Evolutionary conservation across 2,888 invertebrate genomes (phyloP).

Genomic region (Dolichomitus sp.): DNA sequence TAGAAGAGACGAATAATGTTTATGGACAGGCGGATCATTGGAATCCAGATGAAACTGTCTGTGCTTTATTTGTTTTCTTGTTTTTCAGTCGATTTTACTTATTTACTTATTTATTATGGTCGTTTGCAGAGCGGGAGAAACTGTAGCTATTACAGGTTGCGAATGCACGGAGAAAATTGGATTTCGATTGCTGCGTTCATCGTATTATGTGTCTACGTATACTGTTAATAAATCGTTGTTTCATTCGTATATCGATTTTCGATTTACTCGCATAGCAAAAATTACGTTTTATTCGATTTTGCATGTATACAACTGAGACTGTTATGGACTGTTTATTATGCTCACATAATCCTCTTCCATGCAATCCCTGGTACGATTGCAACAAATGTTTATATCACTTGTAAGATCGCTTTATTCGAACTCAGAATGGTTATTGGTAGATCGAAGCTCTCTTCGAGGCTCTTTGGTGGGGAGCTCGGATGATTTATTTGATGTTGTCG

Average conservation of each 20-base stretch:
- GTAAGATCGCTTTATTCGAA: too few relatives aligned
- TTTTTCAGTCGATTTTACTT: slow-evolving; percentile 9
- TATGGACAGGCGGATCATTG: slow-evolving; percentile 22
- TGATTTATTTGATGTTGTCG: too few relatives aligned
- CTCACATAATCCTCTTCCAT: neutral
- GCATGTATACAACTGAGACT: neutral
- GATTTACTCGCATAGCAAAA: neutral
- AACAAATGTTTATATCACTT: neutral
- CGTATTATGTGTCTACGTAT: slow-evolving; percentile 35
- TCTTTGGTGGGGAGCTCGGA: too few relatives aligned
- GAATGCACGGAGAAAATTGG: slow-evolving; percentile 1
- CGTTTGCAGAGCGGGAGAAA: neutral
- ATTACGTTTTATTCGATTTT: neutral
- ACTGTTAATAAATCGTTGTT: slow-evolving; percentile 53
- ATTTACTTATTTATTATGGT: slow-evolving; percentile 6
- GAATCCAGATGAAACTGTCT: slow-evolving; percentile 24
- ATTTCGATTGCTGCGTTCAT: neutral
- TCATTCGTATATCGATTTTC: slow-evolving; percentile 10
- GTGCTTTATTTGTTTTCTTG: slow-evolving; percentile 1
- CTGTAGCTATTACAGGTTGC: neutral
- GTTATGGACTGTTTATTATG: neutral
- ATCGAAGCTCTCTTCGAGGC: too few relatives aligned
- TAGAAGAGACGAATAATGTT: slow-evolving; percentile 22
- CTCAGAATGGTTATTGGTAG: too few relatives aligned
- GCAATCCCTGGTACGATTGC: neutral